Percentiles rank a stretch among this genome's conserved stretches.
Evolutionary conservation across 2,113 vertebrate genomes (phyloP).

Genomic region (Ariopsis seemanni): DNA sequence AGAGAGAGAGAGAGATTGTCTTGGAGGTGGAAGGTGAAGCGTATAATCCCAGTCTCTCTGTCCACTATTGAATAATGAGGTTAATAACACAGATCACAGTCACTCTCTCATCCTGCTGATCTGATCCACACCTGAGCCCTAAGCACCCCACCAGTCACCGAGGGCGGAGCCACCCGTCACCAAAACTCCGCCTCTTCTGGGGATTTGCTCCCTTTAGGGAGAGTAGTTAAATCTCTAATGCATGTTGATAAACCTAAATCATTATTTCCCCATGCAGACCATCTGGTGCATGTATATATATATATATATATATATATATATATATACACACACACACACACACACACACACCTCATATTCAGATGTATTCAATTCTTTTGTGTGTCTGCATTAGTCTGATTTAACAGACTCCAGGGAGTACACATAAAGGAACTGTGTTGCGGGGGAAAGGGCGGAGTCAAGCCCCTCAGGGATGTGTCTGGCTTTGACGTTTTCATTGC

Average conservation of each 20-base stretch:
- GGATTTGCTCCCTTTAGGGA: slow-evolving; percentile 14
- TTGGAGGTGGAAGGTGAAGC: slow-evolving; percentile 34
- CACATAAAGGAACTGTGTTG: slow-evolving; percentile 21
- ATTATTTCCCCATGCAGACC: slow-evolving; percentile 35
- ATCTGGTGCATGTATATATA: slow-evolving; percentile 41
- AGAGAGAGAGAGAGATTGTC: not conserved
- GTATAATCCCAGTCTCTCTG: slow-evolving; percentile 15
- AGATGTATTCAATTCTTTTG: slow-evolving; percentile 32
- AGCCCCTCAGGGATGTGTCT: slow-evolving; percentile 16
- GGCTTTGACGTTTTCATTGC: slow-evolving; percentile 46
- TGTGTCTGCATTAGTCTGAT: slow-evolving; percentile 17
- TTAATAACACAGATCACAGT: slow-evolving; percentile 40
- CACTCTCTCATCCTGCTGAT: slow-evolving; percentile 26
- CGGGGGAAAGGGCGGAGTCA: not conserved
- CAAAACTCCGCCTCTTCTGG: slow-evolving; percentile 5
- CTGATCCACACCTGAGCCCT: slow-evolving; percentile 48
- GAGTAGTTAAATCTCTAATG: slow-evolving; percentile 7
- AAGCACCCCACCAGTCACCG: not conserved
- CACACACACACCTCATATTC: not conserved
- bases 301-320: not conserved
- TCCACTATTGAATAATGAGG: slow-evolving; percentile 46
- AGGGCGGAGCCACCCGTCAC: not conserved
- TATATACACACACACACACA: slow-evolving; percentile 35
- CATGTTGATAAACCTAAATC: slow-evolving; percentile 44
- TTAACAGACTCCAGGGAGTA: slow-evolving; percentile 47